These are phyloP conservation scores for Lepidothrix coronata DNA, from an alignment of 2,113 vertebrate species.

Conservation along the genomic window DNA sequence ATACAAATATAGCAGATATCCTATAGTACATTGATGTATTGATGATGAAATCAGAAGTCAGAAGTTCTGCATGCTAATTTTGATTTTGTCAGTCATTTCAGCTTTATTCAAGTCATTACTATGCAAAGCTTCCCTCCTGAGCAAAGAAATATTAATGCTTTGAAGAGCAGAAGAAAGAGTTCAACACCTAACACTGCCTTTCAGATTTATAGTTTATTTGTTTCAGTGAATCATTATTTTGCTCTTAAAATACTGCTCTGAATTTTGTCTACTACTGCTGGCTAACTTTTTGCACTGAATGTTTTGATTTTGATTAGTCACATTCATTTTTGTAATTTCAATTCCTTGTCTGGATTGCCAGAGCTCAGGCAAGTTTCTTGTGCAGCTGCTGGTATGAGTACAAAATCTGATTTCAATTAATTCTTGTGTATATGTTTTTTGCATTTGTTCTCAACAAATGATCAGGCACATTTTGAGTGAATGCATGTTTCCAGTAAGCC, in stretches of 20 bases:
- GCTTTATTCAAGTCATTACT: not conserved
- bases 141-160: not conserved
- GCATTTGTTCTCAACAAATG: not conserved
- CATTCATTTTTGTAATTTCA: slow-evolving; percentile 11
- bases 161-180: not conserved
- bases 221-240: not conserved
- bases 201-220: not conserved
- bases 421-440: not conserved
- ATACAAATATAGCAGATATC: not conserved
- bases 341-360: not conserved
- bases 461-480: not conserved
- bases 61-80: not conserved
- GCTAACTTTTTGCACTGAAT: not conserved
- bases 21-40: not conserved
- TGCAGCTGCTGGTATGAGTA: not conserved
- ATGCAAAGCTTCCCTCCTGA: not conserved
- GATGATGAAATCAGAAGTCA: not conserved
- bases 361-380: not conserved
- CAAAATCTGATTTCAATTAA: not conserved
- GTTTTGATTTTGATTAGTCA: slow-evolving; percentile 5
- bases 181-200: not conserved
- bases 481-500: not conserved
- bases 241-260: not conserved
- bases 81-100: not conserved
- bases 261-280: not conserved